Percentiles rank a stretch among this genome's conserved stretches.
These are phyloP conservation scores for Drusus annulatus DNA, from an alignment of 1,140 invertebrate species.

Conservation along the genomic window DNA sequence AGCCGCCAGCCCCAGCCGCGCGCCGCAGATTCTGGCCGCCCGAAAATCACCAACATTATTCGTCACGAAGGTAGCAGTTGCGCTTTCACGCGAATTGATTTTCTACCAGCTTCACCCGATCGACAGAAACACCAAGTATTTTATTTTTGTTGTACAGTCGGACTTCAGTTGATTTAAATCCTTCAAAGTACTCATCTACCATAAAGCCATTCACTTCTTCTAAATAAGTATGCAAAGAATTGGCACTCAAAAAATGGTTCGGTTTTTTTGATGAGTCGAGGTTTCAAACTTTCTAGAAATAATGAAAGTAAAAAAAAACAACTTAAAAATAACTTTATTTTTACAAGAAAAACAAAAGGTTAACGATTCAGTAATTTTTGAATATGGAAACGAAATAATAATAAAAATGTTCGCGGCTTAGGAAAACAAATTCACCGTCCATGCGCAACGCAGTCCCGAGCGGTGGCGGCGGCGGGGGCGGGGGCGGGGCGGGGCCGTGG, in stretches of 20 bases:
- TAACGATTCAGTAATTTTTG: slow-evolving; percentile 44
- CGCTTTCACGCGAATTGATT: slow-evolving; percentile 15
- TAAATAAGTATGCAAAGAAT: too few relatives aligned
- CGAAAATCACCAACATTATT: slow-evolving; percentile 57
- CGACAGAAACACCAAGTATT: too few relatives aligned
- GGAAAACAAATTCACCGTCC: slow-evolving; percentile 31
- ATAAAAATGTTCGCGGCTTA: slow-evolving; percentile 52
- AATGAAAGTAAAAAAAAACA: too few relatives aligned
- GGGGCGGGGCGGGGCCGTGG: slow-evolving; percentile 22
- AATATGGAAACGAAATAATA: slow-evolving; percentile 51
- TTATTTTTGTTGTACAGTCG: too few relatives aligned
- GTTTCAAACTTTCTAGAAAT: too few relatives aligned
- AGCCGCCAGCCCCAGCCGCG: too few relatives aligned
- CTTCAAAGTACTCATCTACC: too few relatives aligned
- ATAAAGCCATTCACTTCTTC: too few relatives aligned
- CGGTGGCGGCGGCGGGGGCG: background rate
- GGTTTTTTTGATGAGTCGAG: too few relatives aligned
- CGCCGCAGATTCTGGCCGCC: slow-evolving; percentile 53
- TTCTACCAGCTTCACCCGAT: background rate
- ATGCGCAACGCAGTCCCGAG: background rate
- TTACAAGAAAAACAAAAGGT: slow-evolving; percentile 51
- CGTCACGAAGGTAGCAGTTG: slow-evolving; percentile 42
- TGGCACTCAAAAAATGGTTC: too few relatives aligned
- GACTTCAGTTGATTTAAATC: too few relatives aligned
- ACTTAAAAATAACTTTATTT: slow-evolving; percentile 4